Evolutionary conservation across 2,888 invertebrate species (phyloP).

Genomic region (Lochmaea capreae): DNA sequence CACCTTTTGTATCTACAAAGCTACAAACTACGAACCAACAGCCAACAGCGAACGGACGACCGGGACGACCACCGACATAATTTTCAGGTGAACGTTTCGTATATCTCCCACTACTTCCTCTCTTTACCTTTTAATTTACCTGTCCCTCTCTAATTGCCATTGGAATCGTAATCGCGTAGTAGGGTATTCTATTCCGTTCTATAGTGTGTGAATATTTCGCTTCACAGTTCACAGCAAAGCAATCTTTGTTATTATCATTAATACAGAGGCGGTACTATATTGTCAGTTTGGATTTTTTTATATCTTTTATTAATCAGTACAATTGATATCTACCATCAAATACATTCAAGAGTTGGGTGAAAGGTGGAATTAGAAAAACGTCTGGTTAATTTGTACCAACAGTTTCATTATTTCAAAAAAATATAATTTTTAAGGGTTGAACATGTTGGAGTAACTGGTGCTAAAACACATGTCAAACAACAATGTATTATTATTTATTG

Average conservation of each 20-base stretch:
- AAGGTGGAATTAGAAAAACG: no score
- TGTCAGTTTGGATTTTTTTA: neutral
- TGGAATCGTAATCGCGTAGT: no score
- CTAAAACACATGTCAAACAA: no score
- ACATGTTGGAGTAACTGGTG: no score
- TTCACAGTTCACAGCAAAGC: neutral
- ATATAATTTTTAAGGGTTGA: no score
- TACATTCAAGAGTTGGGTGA: neutral
- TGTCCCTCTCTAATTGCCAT: conserved; percentile 13
- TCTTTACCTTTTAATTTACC: conserved; percentile 29
- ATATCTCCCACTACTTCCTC: conserved; percentile 45
- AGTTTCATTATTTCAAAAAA: no score
- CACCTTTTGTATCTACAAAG: conserved; percentile 9
- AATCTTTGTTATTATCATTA: neutral
- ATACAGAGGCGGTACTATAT: conserved; percentile 2
- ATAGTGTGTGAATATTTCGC: conserved; percentile 15
- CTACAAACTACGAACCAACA: neutral
- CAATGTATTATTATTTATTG: no score
- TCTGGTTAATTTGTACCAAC: no score
- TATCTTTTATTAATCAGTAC: neutral
- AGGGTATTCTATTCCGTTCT: neutral
- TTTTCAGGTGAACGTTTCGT: conserved; percentile 41
- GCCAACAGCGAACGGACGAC: neutral
- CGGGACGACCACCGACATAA: conserved; percentile 20
- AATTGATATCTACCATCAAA: neutral